Evolutionary conservation across 2,888 invertebrate genomes (phyloP).

Genomic region (Mesoligia furuncula): DNA sequence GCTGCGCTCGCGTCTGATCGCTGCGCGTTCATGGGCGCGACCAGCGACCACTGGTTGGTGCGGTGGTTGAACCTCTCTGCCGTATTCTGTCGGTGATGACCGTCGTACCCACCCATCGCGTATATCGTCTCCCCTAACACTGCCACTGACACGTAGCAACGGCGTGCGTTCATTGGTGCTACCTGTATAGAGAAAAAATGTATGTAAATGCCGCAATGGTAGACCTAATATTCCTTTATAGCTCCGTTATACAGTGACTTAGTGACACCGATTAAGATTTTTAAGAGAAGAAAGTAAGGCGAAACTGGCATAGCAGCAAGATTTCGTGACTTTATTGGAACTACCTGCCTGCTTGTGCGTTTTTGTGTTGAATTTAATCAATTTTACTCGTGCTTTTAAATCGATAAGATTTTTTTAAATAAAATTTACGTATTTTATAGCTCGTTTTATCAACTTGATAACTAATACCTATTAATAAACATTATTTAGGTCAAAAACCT

Average conservation of each 20-base stretch:
- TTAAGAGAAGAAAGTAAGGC: too few relatives aligned
- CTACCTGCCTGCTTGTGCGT: not conserved
- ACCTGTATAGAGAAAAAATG: conserved; percentile 78
- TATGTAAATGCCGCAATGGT: not conserved
- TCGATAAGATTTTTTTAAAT: not conserved
- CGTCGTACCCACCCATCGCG: conserved; percentile 97
- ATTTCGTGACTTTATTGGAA: not conserved
- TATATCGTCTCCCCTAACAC: conserved; percentile 94
- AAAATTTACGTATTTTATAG: not conserved
- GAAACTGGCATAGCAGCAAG: not conserved
- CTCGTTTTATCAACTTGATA: conserved; percentile 5
- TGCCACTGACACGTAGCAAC: conserved; percentile 96
- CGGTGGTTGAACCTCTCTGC: conserved; percentile 96
- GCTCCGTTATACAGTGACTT: not conserved
- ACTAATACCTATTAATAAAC: not conserved
- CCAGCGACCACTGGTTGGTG: conserved; percentile 96
- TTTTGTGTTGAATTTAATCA: not conserved
- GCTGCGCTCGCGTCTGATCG: conserved; percentile 98
- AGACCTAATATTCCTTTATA: not conserved
- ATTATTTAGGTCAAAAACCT: not conserved
- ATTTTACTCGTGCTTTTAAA: not conserved
- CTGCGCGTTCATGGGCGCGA: conserved; percentile 96
- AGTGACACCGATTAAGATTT: not conserved
- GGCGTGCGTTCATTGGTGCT: conserved; percentile 96
- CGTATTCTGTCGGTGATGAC: conserved; percentile 95